phyloP scores from a whole-genome alignment of 1,140 invertebrate species.

The Potamilus streckersoni region DNA sequence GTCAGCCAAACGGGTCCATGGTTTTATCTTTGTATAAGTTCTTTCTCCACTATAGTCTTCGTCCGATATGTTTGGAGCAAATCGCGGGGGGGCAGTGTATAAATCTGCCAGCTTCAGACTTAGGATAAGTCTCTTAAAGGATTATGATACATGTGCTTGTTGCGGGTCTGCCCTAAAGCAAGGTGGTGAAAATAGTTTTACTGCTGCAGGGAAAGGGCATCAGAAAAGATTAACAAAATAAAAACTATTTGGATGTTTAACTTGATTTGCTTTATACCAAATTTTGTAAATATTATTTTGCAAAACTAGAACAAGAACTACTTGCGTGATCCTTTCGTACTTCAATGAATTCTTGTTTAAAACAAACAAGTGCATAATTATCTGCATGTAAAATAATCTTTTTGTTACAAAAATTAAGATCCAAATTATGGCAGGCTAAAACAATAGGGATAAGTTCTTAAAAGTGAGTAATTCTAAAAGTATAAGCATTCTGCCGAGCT shows the following conservation, averaged over 20 bases:
- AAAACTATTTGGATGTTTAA: conserved; percentile 7
- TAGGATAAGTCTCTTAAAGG: conserved; percentile 11
- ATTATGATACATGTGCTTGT: neutral
- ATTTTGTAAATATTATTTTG: conserved; percentile 17
- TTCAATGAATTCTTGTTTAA: conserved; percentile 25
- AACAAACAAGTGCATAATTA: conserved; percentile 27
- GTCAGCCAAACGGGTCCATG: neutral
- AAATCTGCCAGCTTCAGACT: neutral
- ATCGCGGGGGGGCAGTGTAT: neutral
- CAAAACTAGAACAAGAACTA: conserved; percentile 15
- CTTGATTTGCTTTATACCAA: conserved; percentile 20
- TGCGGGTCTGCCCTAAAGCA: conserved; percentile 3
- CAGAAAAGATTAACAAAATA: conserved; percentile 5
- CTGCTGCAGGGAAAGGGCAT: conserved; percentile 32
- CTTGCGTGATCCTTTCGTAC: conserved; percentile 16
- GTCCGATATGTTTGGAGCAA: neutral
- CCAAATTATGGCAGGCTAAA: conserved; percentile 19
- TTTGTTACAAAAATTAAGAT: neutral
- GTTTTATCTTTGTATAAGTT: neutral
- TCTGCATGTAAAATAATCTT: conserved; percentile 21
- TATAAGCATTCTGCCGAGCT: neutral
- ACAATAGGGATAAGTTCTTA: conserved; percentile 28
- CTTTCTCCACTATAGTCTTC: neutral
- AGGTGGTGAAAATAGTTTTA: conserved; percentile 4
- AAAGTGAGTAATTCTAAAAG: conserved; percentile 10